Percentiles rank a stretch among this genome's conserved stretches.
These are phyloP conservation scores for Nephrotoma appendiculata DNA, from an alignment of 2,888 invertebrate genomes.

Conservation along the genomic window DNA sequence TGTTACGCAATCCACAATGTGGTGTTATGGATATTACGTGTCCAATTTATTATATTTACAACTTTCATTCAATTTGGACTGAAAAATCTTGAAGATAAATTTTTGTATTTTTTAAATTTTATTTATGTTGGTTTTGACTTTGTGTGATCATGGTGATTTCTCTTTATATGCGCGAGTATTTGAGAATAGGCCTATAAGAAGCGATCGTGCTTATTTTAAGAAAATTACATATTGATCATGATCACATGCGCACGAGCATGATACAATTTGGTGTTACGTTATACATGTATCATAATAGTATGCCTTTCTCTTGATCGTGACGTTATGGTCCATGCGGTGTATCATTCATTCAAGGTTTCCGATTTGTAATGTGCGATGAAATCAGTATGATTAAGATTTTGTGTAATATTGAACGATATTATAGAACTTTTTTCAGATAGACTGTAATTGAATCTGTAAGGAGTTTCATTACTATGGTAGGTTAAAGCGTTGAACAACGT, in stretches of 20 bases:
- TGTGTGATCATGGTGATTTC: neutral
- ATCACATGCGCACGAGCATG: neutral
- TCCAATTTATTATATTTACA: neutral
- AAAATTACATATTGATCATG: neutral
- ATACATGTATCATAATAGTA: too few relatives aligned
- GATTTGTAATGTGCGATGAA: too few relatives aligned
- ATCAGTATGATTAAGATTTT: too few relatives aligned
- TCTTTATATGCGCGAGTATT: neutral
- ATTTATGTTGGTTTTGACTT: neutral
- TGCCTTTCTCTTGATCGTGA: too few relatives aligned
- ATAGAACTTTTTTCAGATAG: too few relatives aligned
- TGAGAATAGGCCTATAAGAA: neutral
- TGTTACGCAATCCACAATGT: neutral
- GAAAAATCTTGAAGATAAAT: neutral
- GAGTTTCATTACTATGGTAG: too few relatives aligned
- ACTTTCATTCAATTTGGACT: neutral
- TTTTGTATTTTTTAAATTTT: neutral
- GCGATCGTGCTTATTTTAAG: neutral
- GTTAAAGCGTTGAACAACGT: too few relatives aligned
- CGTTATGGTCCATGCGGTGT: too few relatives aligned
- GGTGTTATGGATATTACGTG: neutral
- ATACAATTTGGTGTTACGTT: too few relatives aligned
- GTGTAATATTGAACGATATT: too few relatives aligned
- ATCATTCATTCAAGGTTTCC: too few relatives aligned
- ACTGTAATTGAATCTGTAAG: too few relatives aligned